Evolutionary conservation across 2,113 vertebrate species (phyloP).

Genomic region (Protobothrops mucrosquamatus): DNA sequence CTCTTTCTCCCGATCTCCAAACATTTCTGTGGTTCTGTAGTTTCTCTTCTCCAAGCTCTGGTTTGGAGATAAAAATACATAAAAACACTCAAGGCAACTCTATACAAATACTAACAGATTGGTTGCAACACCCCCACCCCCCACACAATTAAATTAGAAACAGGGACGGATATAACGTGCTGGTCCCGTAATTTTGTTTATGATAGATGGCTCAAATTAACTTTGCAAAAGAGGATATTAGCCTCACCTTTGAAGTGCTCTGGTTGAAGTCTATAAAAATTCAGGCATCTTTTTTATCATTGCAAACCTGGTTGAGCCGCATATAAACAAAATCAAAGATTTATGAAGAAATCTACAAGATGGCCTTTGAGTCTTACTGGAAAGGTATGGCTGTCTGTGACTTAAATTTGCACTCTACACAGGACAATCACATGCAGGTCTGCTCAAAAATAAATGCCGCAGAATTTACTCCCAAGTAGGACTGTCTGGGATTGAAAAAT

Average conservation of each 20-base stretch:
- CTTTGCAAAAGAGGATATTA: constrained; percentile 70
- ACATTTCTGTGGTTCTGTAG: neutral
- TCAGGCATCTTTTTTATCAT: constrained; percentile 64
- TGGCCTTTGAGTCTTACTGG: constrained; percentile 23
- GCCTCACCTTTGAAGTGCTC: constrained; percentile 70
- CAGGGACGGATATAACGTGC: constrained; percentile 64
- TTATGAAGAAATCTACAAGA: constrained; percentile 65
- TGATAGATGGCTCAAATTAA: constrained; percentile 79
- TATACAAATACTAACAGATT: constrained; percentile 49
- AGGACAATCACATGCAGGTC: neutral
- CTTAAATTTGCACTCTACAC: constrained; percentile 26
- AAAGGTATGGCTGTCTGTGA: neutral
- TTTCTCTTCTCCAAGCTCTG: neutral
- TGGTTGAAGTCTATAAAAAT: constrained; percentile 63
- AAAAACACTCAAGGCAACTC: constrained; percentile 6
- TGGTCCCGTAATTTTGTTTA: constrained; percentile 72
- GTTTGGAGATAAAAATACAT: neutral
- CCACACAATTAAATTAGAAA: constrained; percentile 62
- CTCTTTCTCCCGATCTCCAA: neutral
- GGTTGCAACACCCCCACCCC: constrained; percentile 50
- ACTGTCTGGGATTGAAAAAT: neutral
- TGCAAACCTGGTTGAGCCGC: constrained; percentile 64
- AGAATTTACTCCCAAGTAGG: neutral
- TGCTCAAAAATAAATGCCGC: neutral
- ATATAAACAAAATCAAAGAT: constrained; percentile 63